phyloP scores from a whole-genome alignment of 2,113 vertebrate genomes.

The Damaliscus lunatus region DNA sequence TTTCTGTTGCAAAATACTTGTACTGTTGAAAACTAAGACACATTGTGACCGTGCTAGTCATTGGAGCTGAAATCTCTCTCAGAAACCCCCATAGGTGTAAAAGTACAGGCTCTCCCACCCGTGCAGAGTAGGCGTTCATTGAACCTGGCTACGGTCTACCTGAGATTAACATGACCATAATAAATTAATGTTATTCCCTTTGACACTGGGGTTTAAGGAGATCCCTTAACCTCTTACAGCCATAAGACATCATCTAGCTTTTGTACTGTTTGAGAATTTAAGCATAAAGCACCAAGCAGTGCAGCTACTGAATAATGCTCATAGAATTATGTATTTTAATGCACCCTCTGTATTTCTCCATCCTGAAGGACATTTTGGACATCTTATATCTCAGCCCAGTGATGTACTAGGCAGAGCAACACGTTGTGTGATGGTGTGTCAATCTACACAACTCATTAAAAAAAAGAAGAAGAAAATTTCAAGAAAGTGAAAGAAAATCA shows the following conservation, averaged over 20 bases:
- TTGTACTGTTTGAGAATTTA: neutral
- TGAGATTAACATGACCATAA: neutral
- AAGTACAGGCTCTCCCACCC: neutral
- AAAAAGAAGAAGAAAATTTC: neutral
- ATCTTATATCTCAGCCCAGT: neutral
- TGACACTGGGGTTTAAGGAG: neutral
- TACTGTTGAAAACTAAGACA: neutral
- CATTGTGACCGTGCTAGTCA: neutral
- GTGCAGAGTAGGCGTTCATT: neutral
- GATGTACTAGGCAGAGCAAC: neutral
- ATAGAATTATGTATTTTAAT: neutral
- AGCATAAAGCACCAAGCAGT: neutral
- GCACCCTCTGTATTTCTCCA: neutral
- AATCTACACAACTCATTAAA: slow-evolving; percentile 7
- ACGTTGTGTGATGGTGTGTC: neutral
- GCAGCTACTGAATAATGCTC: neutral
- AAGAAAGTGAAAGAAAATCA: slow-evolving; percentile 8
- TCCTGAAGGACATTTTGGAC: neutral
- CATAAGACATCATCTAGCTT: neutral
- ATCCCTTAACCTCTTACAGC: neutral
- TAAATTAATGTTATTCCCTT: neutral
- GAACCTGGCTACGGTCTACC: neutral
- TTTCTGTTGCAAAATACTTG: neutral
- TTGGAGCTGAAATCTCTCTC: neutral
- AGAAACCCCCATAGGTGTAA: neutral